phyloP scores from a whole-genome alignment of 1,140 invertebrate genomes.

The Papilio polytes region DNA sequence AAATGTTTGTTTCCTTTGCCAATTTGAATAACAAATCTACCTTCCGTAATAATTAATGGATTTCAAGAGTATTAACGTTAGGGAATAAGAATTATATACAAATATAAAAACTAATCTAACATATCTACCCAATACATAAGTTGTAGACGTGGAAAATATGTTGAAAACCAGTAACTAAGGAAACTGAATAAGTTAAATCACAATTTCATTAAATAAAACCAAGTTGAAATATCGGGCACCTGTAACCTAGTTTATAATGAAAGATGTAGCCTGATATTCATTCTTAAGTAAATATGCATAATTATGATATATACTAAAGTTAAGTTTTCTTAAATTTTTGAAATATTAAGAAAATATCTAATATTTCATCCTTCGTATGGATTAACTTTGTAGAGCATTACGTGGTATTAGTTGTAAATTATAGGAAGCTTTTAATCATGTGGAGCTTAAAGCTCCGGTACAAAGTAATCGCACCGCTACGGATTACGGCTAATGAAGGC shows the following conservation, averaged over 20 bases:
- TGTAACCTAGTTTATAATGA: too few species aligned
- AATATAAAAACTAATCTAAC: background rate
- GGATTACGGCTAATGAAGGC: conserved; percentile 26
- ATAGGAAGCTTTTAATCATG: conserved; percentile 25
- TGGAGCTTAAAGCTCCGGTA: conserved; percentile 11
- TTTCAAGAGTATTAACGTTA: background rate
- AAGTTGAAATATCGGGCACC: too few species aligned
- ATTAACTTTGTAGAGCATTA: conserved; percentile 10
- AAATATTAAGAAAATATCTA: background rate
- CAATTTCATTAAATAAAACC: too few species aligned
- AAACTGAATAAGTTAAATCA: too few species aligned
- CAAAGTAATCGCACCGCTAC: conserved; percentile 13
- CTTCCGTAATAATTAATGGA: background rate
- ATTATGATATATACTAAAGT: too few species aligned
- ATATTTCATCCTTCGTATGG: background rate
- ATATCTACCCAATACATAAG: too few species aligned
- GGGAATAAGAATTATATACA: background rate
- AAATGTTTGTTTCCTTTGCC: conserved; percentile 3
- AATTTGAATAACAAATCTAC: conserved; percentile 14
- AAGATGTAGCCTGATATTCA: too few species aligned
- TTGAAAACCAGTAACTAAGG: too few species aligned
- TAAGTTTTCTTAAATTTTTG: background rate
- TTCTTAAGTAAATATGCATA: too few species aligned
- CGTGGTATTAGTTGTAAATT: conserved; percentile 18
- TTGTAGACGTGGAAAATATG: too few species aligned